These are phyloP conservation scores for Drosophila melanogaster DNA, from an alignment of 1,140 invertebrate species.

Conservation along the genomic window Release_6_plus_ISO1_MT NT_033779.5:5710501-5711000, in stretches of 20 bases:
- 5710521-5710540: conserved; percentile 9
- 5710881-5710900: conserved; percentile 31
- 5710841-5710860: conserved; percentile 54
- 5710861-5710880: conserved; percentile 18
- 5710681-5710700: conserved; percentile 74
- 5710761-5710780: conserved; percentile 1
- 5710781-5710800: background rate
- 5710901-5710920: conserved; percentile 45
- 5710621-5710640: conserved; percentile 66
- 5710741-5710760: conserved; percentile 79
- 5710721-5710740: conserved; percentile 76
- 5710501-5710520: conserved; percentile 51
- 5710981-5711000: conserved; percentile 15
- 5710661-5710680: conserved; percentile 72
- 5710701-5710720: conserved; percentile 78
- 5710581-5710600: conserved; percentile 18
- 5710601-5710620: conserved; percentile 58
- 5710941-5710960: conserved; percentile 1
- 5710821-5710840: conserved; percentile 76
- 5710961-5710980: conserved; percentile 7
- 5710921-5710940: conserved; percentile 32
- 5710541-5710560: conserved; percentile 40
- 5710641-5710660: conserved; percentile 49
- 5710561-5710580: conserved; percentile 63
- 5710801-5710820: conserved; percentile 30